These are phyloP conservation scores for Epinotia bilunana DNA, from an alignment of 2,888 invertebrate genomes.

Conservation along the genomic window DNA sequence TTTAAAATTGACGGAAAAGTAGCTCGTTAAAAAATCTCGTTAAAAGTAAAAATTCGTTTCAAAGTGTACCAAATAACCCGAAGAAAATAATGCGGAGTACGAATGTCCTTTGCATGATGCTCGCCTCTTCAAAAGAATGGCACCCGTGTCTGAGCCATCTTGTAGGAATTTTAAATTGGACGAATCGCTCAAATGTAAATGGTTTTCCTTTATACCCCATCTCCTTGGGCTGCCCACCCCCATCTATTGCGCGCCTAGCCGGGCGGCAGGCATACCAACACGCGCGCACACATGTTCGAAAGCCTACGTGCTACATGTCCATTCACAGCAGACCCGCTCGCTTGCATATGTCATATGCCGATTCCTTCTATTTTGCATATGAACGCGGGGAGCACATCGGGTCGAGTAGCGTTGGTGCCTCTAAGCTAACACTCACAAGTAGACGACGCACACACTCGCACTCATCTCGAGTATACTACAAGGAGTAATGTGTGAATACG, in stretches of 20 bases:
- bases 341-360: constrained; percentile 75
- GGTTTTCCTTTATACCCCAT: constrained; percentile 85
- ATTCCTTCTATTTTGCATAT: constrained; percentile 68
- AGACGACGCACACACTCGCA: constrained; percentile 69
- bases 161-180: constrained; percentile 86
- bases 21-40: constrained; percentile 59
- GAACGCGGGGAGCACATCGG: constrained; percentile 58
- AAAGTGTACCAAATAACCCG: constrained; percentile 51
- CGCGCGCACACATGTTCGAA: constrained; percentile 74
- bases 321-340: constrained; percentile 69
- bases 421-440: constrained; percentile 74
- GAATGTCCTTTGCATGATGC: constrained; percentile 76
- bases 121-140: constrained; percentile 82
- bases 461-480: constrained; percentile 79
- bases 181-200: constrained; percentile 86
- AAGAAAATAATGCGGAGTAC: constrained; percentile 58
- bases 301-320: constrained; percentile 79
- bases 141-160: constrained; percentile 84
- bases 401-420: constrained; percentile 68
- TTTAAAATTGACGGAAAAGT: constrained; percentile 38
- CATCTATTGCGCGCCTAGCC: constrained; percentile 82
- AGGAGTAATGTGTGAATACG: constrained; percentile 83
- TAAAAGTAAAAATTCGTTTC: constrained; percentile 62
- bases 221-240: constrained; percentile 81
- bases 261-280: constrained; percentile 83